Evolutionary conservation across 2,888 invertebrate genomes (phyloP).

Genomic region (Lasioglossum oenotherae): DNA sequence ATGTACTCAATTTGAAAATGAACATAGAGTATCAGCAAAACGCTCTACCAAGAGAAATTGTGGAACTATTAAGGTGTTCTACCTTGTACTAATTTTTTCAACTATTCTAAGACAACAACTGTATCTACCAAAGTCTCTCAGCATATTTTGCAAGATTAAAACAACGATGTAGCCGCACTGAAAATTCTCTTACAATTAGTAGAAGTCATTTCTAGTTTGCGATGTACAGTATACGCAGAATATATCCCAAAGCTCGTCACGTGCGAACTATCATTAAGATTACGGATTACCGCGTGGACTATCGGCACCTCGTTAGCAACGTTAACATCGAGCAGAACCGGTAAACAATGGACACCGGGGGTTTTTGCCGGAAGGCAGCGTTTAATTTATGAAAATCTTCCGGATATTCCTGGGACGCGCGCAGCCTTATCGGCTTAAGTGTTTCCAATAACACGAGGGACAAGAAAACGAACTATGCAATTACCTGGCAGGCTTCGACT

Average conservation of each 20-base stretch:
- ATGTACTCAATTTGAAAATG: neutral
- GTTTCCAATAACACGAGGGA: slow-evolving; percentile 68
- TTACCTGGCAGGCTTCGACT: slow-evolving; percentile 70
- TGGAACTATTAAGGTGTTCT: too few species aligned
- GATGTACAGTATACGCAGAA: neutral
- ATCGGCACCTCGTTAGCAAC: slow-evolving; percentile 5
- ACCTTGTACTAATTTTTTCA: too few species aligned
- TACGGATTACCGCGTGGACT: neutral
- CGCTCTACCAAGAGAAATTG: neutral
- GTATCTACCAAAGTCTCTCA: neutral
- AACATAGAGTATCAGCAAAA: neutral
- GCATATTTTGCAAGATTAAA: neutral
- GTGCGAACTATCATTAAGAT: neutral
- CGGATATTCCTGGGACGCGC: slow-evolving; percentile 5
- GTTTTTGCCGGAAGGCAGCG: neutral
- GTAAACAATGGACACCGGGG: neutral
- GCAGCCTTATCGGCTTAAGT: slow-evolving; percentile 57
- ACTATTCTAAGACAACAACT: neutral
- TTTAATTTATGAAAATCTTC: slow-evolving; percentile 50
- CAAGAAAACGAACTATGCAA: slow-evolving; percentile 74
- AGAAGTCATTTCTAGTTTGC: neutral
- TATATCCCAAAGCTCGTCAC: neutral
- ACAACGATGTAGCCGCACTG: neutral
- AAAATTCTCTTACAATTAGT: neutral
- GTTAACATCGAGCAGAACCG: neutral